phyloP scores from a whole-genome alignment of 1,140 invertebrate genomes.

The Procambarus clarkii region DNA sequence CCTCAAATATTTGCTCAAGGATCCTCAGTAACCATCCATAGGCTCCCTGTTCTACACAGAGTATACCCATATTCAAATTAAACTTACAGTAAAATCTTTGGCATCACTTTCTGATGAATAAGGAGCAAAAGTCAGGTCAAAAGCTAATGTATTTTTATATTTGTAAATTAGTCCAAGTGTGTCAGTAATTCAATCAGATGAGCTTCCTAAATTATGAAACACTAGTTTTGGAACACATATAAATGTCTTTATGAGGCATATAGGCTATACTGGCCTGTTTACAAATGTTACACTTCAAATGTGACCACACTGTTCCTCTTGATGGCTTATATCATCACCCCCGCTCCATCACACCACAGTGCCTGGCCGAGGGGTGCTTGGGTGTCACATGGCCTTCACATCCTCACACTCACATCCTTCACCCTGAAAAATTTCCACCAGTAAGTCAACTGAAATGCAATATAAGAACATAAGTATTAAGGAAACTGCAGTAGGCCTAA shows the following conservation, averaged over 20 bases:
- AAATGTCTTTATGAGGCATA: too few relatives aligned
- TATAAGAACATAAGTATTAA: too few relatives aligned
- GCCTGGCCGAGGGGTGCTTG: conserved; percentile 69
- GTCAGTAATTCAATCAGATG: neutral
- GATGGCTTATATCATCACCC: neutral
- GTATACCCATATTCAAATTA: too few relatives aligned
- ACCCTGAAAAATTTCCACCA: conserved; percentile 40
- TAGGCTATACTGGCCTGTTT: too few relatives aligned
- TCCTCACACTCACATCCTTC: conserved; percentile 59
- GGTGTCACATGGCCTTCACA: conserved; percentile 68
- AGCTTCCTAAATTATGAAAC: too few relatives aligned
- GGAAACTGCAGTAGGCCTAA: too few relatives aligned
- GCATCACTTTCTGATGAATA: neutral
- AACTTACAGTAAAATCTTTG: neutral
- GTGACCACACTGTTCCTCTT: neutral
- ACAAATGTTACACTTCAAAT: neutral
- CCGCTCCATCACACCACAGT: conserved; percentile 62
- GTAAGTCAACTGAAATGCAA: too few relatives aligned
- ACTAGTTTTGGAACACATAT: too few relatives aligned
- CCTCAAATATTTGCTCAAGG: too few relatives aligned
- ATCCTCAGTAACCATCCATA: too few relatives aligned
- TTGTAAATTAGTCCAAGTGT: neutral
- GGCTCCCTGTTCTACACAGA: too few relatives aligned
- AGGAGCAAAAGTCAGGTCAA: neutral
- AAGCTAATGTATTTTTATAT: neutral